phyloP scores from a whole-genome alignment of 2,888 invertebrate genomes.

The Gandaritis pyraliata region DNA sequence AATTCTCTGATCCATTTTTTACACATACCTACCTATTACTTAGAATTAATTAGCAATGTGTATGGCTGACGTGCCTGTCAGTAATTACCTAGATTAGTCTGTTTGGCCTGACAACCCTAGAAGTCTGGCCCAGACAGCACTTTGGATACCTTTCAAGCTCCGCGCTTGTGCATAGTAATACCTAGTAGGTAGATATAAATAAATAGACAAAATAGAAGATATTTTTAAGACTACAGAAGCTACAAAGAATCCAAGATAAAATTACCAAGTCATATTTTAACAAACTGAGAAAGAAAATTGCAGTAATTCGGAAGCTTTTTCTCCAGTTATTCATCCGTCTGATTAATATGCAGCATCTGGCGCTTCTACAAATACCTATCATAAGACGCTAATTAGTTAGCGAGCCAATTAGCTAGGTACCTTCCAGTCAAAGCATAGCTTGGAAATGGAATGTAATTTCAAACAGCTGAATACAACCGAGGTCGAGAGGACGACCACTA shows the following conservation, averaged over 20 bases:
- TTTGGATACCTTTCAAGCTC: too few relatives aligned
- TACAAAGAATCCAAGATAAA: not conserved
- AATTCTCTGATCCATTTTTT: too few relatives aligned
- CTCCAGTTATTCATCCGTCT: conserved; percentile 4
- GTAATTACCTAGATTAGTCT: too few relatives aligned
- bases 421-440: conserved; percentile 12
- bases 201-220: not conserved
- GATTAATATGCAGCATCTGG: conserved; percentile 31
- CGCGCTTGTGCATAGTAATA: too few relatives aligned
- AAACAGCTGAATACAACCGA: not conserved
- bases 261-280: not conserved
- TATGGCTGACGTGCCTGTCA: too few relatives aligned
- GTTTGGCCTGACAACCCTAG: too few relatives aligned
- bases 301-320: conserved; percentile 14
- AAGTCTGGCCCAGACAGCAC: too few relatives aligned
- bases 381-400: conserved; percentile 29
- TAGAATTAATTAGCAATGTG: too few relatives aligned
- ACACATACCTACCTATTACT: too few relatives aligned
- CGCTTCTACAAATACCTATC: conserved; percentile 20
- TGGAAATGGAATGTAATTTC: conserved; percentile 20
- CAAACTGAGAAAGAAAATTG: conserved; percentile 11
- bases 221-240: too few relatives aligned
- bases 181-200: too few relatives aligned
- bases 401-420: conserved; percentile 18
- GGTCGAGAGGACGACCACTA: not conserved